Evolutionary conservation across 2,113 vertebrate species (phyloP), one percentile per base, ranked within the genome.

Genomic region (Myotis yumanensis): DNA sequence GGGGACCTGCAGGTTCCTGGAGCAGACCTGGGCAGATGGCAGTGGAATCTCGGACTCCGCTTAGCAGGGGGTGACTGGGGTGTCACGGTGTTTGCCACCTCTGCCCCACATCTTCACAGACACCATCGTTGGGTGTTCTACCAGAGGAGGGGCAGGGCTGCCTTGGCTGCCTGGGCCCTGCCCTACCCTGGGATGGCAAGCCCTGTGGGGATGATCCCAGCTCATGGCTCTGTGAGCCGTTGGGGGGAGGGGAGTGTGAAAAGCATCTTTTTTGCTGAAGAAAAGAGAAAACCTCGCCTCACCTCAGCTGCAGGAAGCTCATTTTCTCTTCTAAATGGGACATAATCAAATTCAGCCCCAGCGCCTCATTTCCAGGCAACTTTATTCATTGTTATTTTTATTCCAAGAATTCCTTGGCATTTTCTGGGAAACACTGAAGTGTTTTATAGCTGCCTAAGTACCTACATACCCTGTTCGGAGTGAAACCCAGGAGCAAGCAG

Each of bases 401-500:
- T 97, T 98, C 93, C 95, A 98, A 98, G 93, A 98, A 98, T 97
- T 98, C 96, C 84, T 97, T 98, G 97, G 95, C 97, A 97, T 84
- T 88, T 95, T 97, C 96, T 97, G 96, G 97, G 91, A 97, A 97
- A 94, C 96, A 96, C 92, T 93, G 90, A 97, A 98, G 66, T 90
- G 92, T 97, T 97, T 97, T 96, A 96, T 90, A 97, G 96, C 86
- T 89, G 54, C 96, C 96, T 94, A 84, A 97, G 94, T 77, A 96
- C 91, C 81, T 66, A 69, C 40, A 68, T 89, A 86, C 93, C 96
- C 96, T 94, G 89, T 51, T 91, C 97, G 96, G 89, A 96, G 72
- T 54, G 66, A 89, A 97, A 89, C 73, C 94, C 81, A 92, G 76
- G 94, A 30, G 46, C 66, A 2, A 40, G 59, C 7, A 48, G 37